Evolutionary conservation across 2,113 vertebrate genomes (phyloP).

Genomic region (Corythoichthys intestinalis): DNA sequence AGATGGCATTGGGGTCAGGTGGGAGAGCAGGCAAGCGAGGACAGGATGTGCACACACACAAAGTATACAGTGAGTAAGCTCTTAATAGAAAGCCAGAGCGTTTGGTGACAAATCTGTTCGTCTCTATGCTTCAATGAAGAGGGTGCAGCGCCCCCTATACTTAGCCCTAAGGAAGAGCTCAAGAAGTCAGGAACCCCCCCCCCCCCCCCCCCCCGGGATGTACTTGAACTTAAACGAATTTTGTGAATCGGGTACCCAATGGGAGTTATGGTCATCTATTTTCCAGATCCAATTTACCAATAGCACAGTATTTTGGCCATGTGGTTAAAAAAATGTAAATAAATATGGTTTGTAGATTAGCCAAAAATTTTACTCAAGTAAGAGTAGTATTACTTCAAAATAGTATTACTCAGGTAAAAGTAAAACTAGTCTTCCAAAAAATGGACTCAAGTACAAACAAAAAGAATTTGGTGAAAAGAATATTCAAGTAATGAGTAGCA

Average conservation of each 20-base stretch:
- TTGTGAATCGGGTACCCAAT: neutral
- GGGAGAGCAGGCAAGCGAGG: constrained; percentile 62
- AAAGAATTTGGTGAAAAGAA: too few species aligned
- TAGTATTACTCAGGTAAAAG: too few species aligned
- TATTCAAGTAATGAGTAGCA: too few species aligned
- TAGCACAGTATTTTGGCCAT: neutral
- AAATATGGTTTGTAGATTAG: too few species aligned
- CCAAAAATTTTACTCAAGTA: too few species aligned
- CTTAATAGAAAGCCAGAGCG: constrained; percentile 35
- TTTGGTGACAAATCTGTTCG: constrained; percentile 46
- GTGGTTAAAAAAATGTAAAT: neutral
- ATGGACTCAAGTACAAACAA: too few species aligned
- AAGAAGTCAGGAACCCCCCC: neutral
- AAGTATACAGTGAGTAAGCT: constrained; percentile 33
- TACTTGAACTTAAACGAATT: neutral
- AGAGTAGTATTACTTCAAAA: too few species aligned
- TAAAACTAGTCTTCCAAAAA: too few species aligned
- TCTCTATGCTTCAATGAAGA: constrained; percentile 30
- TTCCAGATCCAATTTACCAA: neutral
- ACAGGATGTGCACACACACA: constrained; percentile 36
- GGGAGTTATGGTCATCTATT: neutral
- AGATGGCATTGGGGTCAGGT: constrained; percentile 81
- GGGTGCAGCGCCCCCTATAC: constrained; percentile 49
- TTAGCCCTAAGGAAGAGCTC: constrained; percentile 4
- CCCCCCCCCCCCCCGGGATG: neutral